phyloP scores from a whole-genome alignment of 2,888 invertebrate genomes.

The Frankliniella fusca region DNA sequence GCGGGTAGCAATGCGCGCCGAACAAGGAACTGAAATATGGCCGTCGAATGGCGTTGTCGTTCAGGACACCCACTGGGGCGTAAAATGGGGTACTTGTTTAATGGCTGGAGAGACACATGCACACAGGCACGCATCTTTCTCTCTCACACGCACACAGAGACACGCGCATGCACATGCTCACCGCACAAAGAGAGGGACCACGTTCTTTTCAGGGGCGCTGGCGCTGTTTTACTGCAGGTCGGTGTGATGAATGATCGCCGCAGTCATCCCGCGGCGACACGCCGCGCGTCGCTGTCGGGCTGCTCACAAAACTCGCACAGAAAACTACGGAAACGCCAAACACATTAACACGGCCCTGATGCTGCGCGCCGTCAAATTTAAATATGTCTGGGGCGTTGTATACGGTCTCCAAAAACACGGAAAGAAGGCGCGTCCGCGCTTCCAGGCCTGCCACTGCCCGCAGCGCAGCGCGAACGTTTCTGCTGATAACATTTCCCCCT shows the following conservation, averaged over 20 bases:
- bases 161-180: neutral
- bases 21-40: slow-evolving; percentile 19
- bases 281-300: no score
- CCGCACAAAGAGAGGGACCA: neutral
- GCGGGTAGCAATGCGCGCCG: neutral
- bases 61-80: slow-evolving; percentile 16
- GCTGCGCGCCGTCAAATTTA: neutral
- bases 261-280: no score
- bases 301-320: neutral
- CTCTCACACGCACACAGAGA: neutral
- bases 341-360: neutral
- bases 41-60: slow-evolving; percentile 14
- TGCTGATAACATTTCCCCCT: no score
- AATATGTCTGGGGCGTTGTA: no score
- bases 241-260: neutral
- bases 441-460: no score
- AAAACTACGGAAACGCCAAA: no score
- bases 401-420: no score
- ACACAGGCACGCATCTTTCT: neutral
- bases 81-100: slow-evolving; percentile 15
- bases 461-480: no score
- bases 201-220: neutral
- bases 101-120: neutral
- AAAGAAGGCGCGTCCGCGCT: no score
- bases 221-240: neutral